Percentiles rank a stretch among this genome's conserved stretches.
Evolutionary conservation across 1,140 invertebrate genomes (phyloP).

Genomic region (Trachymyrmex septentrionalis): DNA sequence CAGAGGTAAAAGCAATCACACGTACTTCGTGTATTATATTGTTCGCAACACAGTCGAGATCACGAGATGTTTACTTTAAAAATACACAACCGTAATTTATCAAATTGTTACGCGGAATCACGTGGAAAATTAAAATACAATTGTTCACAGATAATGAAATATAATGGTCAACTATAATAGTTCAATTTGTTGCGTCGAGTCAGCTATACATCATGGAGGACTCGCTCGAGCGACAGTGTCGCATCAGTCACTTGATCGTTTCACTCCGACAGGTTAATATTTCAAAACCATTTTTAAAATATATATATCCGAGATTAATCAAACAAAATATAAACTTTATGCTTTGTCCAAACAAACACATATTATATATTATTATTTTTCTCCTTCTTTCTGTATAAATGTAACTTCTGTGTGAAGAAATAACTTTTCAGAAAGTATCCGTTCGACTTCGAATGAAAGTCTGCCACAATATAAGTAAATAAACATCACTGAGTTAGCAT

Average conservation of each 20-base stretch:
- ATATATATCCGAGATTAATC: neutral
- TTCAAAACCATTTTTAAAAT: neutral
- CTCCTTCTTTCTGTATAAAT: neutral
- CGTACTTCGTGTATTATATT: constrained; percentile 6
- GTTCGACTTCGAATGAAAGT: neutral
- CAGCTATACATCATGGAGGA: neutral
- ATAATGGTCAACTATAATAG: constrained; percentile 15
- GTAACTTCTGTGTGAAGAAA: neutral
- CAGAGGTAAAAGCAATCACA: neutral
- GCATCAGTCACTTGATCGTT: neutral
- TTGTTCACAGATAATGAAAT: constrained; percentile 29
- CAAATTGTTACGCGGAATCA: neutral
- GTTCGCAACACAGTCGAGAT: neutral
- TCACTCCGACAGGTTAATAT: neutral
- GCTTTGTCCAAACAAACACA: neutral
- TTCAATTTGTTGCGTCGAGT: neutral
- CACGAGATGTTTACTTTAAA: constrained; percentile 17
- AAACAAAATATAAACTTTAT: constrained; percentile 16
- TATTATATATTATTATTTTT: neutral
- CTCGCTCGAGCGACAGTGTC: neutral
- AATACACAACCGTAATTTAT: constrained; percentile 25
- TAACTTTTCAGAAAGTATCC: neutral
- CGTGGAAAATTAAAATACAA: constrained; percentile 22
- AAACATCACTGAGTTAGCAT: constrained; percentile 8
- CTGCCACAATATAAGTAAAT: neutral